These are phyloP conservation scores for Meteorus cinctellus DNA, from an alignment of 2,888 invertebrate genomes.

Conservation along the genomic window DNA sequence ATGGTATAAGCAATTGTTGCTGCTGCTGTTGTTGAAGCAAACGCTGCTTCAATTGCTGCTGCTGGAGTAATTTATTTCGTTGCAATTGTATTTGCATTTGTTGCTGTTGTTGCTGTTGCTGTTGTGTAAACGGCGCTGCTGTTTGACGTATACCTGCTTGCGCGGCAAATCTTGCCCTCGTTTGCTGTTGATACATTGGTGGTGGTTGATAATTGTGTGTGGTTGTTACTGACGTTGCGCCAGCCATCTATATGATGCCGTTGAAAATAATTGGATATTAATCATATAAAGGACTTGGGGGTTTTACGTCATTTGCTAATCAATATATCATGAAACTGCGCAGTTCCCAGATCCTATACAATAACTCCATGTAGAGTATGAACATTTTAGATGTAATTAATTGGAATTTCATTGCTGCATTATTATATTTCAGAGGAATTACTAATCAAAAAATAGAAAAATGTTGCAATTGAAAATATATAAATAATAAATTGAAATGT, in stretches of 20 bases:
- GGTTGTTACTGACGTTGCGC: slow-evolving; percentile 68
- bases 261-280: slow-evolving; percentile 14
- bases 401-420: no score
- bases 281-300: not conserved
- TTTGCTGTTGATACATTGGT: slow-evolving; percentile 69
- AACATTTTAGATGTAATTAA: no score
- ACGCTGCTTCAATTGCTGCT: slow-evolving; percentile 77
- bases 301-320: not conserved
- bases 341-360: not conserved
- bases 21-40: slow-evolving; percentile 86
- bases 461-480: no score
- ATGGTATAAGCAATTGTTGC: slow-evolving; percentile 87
- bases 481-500: no score
- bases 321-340: slow-evolving; percentile 16
- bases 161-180: slow-evolving; percentile 67
- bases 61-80: slow-evolving; percentile 67
- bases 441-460: no score
- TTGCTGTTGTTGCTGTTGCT: slow-evolving; percentile 73
- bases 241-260: slow-evolving; percentile 61
- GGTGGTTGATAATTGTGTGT: slow-evolving; percentile 72
- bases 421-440: no score
- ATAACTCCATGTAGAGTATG: not conserved
- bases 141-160: slow-evolving; percentile 66
- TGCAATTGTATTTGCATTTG: slow-evolving; percentile 75
- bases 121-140: slow-evolving; percentile 64